Evolutionary conservation across 2,797 vertebrate species (phyloP).

Genomic region (Acrossocheilus wenchowensis): DNA sequence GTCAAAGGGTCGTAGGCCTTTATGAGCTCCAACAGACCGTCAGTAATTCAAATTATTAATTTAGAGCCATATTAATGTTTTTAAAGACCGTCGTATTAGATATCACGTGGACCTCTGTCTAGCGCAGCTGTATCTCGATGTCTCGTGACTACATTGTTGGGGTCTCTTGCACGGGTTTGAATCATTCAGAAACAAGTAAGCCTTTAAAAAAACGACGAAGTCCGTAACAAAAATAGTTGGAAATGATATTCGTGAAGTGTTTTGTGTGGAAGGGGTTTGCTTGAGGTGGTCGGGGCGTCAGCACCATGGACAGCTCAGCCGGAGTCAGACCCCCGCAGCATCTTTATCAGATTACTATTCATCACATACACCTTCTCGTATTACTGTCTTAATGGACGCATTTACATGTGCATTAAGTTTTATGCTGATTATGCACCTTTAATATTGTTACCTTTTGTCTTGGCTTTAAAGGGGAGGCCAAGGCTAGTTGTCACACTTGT

Average conservation of each 20-base stretch:
- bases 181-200: background rate
- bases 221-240: no score
- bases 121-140: background rate
- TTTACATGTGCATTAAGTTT: background rate
- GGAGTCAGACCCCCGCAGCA: constrained; percentile 5
- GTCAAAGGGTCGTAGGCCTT: constrained; percentile 11
- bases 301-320: constrained; percentile 73
- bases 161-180: background rate
- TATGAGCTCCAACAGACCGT: background rate
- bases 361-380: background rate
- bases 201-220: background rate
- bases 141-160: constrained; percentile 1
- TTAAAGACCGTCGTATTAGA: background rate
- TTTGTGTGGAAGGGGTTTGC: background rate
- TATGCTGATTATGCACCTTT: background rate
- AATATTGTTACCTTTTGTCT: background rate
- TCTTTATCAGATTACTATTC: background rate
- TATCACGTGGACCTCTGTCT: background rate
- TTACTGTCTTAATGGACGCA: background rate
- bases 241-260: background rate
- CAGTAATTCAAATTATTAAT: background rate
- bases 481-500: background rate
- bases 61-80: background rate
- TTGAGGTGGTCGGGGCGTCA: constrained; percentile 60
- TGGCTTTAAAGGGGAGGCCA: background rate